A percentile compares a stretch with the other conserved stretches of the same genome.
phyloP scores from a whole-genome alignment of 1,140 invertebrate species.

The Babylonia areolata region DNA sequence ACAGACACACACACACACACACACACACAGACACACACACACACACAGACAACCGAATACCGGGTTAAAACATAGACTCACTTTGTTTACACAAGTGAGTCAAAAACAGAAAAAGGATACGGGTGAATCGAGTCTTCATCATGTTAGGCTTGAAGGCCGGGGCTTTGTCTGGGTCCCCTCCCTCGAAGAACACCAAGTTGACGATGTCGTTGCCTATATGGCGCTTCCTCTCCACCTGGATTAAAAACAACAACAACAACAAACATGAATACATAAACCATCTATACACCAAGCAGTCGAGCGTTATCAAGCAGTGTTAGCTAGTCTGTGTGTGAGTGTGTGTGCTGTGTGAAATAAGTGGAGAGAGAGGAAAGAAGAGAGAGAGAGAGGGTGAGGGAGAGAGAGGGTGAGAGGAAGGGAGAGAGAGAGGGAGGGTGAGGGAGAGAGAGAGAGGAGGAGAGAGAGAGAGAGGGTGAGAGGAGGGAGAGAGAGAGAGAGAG shows the following conservation, averaged over 20 bases:
- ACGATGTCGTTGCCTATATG: conserved; percentile 99
- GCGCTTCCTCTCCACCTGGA: conserved; percentile 88
- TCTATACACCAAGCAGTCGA: not conserved
- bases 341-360: not conserved
- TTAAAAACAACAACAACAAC: not conserved
- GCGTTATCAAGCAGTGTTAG: not conserved
- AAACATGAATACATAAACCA: not conserved
- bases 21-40: no score
- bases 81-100: no score
- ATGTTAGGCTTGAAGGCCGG: conserved; percentile 87
- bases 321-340: not conserved
- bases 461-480: conserved; percentile 9
- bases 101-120: conserved; percentile 69
- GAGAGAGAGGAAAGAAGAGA: not conserved
- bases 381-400: not conserved
- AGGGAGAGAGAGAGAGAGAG: not conserved
- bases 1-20: not conserved
- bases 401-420: not conserved
- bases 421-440: not conserved
- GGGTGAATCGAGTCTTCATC: conserved; percentile 93
- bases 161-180: conserved; percentile 71
- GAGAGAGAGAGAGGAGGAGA: conserved; percentile 4
- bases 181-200: conserved; percentile 97
- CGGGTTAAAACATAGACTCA: no score
- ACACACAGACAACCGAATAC: no score